Evolutionary conservation across 2,888 invertebrate species (phyloP).

Genomic region (Quadriops clusia): DNA sequence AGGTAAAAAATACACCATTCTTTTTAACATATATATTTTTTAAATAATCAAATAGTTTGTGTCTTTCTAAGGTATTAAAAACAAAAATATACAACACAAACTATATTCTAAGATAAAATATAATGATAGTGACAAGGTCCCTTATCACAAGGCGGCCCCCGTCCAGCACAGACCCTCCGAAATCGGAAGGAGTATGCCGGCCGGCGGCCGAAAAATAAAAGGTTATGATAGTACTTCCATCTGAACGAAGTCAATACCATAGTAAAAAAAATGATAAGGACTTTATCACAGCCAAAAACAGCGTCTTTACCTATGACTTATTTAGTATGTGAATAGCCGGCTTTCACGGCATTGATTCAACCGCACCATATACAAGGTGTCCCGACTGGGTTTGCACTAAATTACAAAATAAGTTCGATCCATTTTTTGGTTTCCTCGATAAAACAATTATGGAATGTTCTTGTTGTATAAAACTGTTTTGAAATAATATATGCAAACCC

Average conservation of each 20-base stretch:
- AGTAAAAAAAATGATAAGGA: constrained; percentile 40
- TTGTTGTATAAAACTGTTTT: too few relatives aligned
- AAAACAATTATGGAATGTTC: too few relatives aligned
- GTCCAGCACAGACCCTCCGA: constrained; percentile 8
- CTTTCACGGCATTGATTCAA: too few relatives aligned
- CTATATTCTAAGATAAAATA: constrained; percentile 22
- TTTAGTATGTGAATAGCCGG: too few relatives aligned
- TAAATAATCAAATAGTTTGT: constrained; percentile 17
- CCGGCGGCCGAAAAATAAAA: constrained; percentile 16
- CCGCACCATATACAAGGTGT: too few relatives aligned
- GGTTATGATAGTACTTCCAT: constrained; percentile 45
- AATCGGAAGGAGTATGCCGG: constrained; percentile 6
- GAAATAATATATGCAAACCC: too few relatives aligned
- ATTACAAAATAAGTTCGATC: too few relatives aligned
- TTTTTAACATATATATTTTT: constrained; percentile 19
- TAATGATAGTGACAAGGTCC: constrained; percentile 36
- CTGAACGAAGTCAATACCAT: constrained; percentile 47
- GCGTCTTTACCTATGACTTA: constrained; percentile 16
- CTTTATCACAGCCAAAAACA: constrained; percentile 39
- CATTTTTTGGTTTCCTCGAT: too few relatives aligned
- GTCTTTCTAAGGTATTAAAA: constrained; percentile 19
- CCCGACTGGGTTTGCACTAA: too few relatives aligned
- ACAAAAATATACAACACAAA: constrained; percentile 23
- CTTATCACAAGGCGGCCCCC: constrained; percentile 30
- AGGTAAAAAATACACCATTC: constrained; percentile 7